Evolutionary conservation across 2,797 vertebrate genomes (phyloP).

Genomic region (Sphaeramia orbicularis): DNA sequence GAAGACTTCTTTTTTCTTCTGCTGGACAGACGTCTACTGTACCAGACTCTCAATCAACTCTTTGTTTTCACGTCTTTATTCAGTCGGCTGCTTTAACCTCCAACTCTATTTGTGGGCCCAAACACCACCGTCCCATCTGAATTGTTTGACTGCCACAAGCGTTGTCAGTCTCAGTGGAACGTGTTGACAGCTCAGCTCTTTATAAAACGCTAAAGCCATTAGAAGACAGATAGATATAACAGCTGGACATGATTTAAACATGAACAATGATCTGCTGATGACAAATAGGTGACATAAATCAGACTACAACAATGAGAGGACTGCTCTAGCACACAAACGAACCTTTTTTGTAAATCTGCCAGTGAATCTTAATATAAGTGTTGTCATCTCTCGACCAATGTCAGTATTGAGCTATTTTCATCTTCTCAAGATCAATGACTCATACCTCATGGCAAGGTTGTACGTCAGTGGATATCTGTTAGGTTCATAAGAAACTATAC

Average conservation of each 20-base stretch:
- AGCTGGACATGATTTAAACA: constrained; percentile 37
- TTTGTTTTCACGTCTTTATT: constrained; percentile 76
- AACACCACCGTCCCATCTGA: constrained; percentile 61
- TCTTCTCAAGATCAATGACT: constrained; percentile 51
- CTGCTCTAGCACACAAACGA: constrained; percentile 14
- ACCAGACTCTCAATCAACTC: constrained; percentile 73
- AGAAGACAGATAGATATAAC: constrained; percentile 43
- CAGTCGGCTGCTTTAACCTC: constrained; percentile 65
- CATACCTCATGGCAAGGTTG: constrained; percentile 34
- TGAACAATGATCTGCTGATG: constrained; percentile 46
- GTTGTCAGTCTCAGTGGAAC: constrained; percentile 62
- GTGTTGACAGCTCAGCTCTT: constrained; percentile 55
- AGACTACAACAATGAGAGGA: constrained; percentile 4
- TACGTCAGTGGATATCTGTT: constrained; percentile 9
- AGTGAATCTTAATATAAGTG: constrained; percentile 31
- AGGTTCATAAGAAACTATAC: constrained; percentile 14
- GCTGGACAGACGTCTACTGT: constrained; percentile 80
- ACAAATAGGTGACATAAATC: constrained; percentile 51
- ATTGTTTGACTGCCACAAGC: constrained; percentile 61
- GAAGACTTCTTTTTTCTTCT: constrained; percentile 74
- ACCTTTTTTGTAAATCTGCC: constrained; percentile 22
- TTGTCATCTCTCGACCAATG: not conserved
- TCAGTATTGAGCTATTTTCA: constrained; percentile 20
- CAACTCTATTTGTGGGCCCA: constrained; percentile 51
- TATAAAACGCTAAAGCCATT: constrained; percentile 8